These are phyloP conservation scores for Camponotus pennsylvanicus DNA, from an alignment of 1,140 invertebrate genomes.

Conservation along the genomic window DNA sequence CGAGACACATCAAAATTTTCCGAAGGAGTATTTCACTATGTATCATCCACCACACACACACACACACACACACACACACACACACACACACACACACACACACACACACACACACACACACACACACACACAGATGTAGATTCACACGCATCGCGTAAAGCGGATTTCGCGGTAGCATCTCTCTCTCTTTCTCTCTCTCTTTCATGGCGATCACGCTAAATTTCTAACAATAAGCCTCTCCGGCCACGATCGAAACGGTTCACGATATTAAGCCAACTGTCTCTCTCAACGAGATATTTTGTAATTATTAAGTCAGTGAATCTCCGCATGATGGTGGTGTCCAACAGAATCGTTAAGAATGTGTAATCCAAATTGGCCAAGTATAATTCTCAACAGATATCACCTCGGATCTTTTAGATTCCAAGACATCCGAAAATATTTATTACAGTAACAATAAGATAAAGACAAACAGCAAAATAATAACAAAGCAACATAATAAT, in stretches of 20 bases:
- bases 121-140: constrained; percentile 56
- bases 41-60: constrained; percentile 39
- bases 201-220: constrained; percentile 51
- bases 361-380: not conserved
- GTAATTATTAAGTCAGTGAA: constrained; percentile 16
- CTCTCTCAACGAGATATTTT: constrained; percentile 22
- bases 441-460: too few relatives aligned
- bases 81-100: constrained; percentile 32
- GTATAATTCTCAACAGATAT: constrained; percentile 31
- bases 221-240: constrained; percentile 49
- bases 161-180: constrained; percentile 45
- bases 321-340: constrained; percentile 1
- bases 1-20: constrained; percentile 82
- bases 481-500: too few relatives aligned
- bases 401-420: not conserved
- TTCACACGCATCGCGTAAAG: constrained; percentile 68
- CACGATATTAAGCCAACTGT: not conserved
- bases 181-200: too few relatives aligned
- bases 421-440: not conserved
- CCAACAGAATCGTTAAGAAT: not conserved
- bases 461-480: too few relatives aligned
- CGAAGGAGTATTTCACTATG: constrained; percentile 48
- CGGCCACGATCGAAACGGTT: not conserved
- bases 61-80: constrained; percentile 29
- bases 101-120: constrained; percentile 17